These are phyloP conservation scores for Euura saliciscinereae DNA, from an alignment of 1,140 invertebrate genomes.

Conservation along the genomic window DNA sequence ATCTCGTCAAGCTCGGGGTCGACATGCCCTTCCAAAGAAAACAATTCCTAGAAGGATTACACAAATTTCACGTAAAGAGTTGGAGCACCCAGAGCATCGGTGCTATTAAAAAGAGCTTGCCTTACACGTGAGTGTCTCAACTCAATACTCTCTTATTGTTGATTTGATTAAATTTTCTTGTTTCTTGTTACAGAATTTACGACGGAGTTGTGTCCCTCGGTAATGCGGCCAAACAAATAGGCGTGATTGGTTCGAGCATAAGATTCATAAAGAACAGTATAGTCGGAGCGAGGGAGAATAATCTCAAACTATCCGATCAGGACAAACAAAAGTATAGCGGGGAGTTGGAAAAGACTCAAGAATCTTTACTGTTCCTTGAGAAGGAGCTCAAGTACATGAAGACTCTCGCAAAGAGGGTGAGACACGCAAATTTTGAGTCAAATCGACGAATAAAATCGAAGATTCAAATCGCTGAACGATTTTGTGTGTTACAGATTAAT, in stretches of 20 bases:
- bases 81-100: conserved; percentile 57
- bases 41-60: conserved; percentile 54
- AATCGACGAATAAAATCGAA: background rate
- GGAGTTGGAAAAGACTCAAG: conserved; percentile 34
- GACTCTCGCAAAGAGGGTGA: conserved; percentile 38
- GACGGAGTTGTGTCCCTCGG: conserved; percentile 39
- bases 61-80: conserved; percentile 59
- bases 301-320: conserved; percentile 20
- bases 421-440: background rate
- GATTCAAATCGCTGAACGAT: conserved; percentile 15
- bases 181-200: conserved; percentile 39
- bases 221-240: conserved; percentile 40
- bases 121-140: conserved; percentile 31
- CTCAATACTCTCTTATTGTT: background rate
- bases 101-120: conserved; percentile 26
- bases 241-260: conserved; percentile 47
- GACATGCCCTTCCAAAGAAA: conserved; percentile 62
- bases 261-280: conserved; percentile 40
- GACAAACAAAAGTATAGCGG: conserved; percentile 33
- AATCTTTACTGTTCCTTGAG: conserved; percentile 34
- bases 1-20: conserved; percentile 59
- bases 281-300: conserved; percentile 20
- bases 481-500: conserved; percentile 34
- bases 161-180: background rate
- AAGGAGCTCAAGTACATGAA: conserved; percentile 37